Evolutionary conservation across 2,888 invertebrate species (phyloP).

Genomic region (Ryuthela nishihirai): DNA sequence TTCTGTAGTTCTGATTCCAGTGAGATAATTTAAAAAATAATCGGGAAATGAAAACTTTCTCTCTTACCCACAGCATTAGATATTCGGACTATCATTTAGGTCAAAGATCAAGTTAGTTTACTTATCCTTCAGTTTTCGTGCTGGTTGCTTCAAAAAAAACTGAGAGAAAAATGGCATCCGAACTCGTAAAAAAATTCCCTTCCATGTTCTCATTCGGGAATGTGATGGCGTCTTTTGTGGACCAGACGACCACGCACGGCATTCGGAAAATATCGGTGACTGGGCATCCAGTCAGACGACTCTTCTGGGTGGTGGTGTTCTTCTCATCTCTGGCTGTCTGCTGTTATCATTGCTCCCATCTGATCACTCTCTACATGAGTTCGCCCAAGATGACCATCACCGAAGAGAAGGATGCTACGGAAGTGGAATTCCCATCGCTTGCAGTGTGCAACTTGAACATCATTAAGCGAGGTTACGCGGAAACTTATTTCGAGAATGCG

Average conservation of each 20-base stretch:
- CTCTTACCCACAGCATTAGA: too few species aligned
- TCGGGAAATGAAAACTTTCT: too few species aligned
- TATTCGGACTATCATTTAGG: too few species aligned
- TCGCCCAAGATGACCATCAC: conserved; percentile 33
- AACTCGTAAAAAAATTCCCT: too few species aligned
- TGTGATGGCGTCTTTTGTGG: conserved; percentile 7
- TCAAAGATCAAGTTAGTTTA: too few species aligned
- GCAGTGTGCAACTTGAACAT: conserved; percentile 31
- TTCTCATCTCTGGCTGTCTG: conserved; percentile 10
- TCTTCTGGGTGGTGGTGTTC: conserved; percentile 24
- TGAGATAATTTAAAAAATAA: too few species aligned
- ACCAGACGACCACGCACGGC: conserved; percentile 28
- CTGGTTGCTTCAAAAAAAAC: too few species aligned
- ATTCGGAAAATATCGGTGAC: conserved; percentile 14
- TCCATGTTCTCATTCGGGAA: too few species aligned
- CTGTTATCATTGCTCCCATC: conserved; percentile 29
- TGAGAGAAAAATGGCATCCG: too few species aligned
- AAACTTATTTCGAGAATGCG: conserved; percentile 8
- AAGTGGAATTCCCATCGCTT: conserved; percentile 21
- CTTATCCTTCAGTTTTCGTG: too few species aligned
- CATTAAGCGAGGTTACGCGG: conserved; percentile 25
- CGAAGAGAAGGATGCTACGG: conserved; percentile 19
- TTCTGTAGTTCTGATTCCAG: too few species aligned
- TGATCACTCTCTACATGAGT: conserved; percentile 4
- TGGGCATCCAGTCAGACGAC: neutral